These are phyloP conservation scores for Drosophila siamana DNA, from an alignment of 2,888 invertebrate genomes.

Conservation along the genomic window DNA sequence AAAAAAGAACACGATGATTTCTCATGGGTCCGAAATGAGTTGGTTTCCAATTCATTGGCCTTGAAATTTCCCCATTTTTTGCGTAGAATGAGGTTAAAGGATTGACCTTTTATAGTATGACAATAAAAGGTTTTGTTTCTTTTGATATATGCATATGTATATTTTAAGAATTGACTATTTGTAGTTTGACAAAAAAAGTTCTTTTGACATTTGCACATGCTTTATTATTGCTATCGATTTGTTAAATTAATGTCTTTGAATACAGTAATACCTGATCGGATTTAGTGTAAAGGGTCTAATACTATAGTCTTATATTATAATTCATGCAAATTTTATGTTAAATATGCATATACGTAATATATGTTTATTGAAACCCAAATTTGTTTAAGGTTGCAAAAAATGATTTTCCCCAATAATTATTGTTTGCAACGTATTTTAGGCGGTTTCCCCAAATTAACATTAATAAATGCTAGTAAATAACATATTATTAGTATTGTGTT, in stretches of 20 bases:
- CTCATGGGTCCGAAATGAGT: background rate
- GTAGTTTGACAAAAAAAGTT: too few relatives aligned
- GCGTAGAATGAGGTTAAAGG: background rate
- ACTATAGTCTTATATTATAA: too few relatives aligned
- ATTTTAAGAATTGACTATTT: too few relatives aligned
- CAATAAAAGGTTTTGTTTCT: background rate
- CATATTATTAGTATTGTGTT: background rate
- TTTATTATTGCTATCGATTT: too few relatives aligned
- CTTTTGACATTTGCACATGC: too few relatives aligned
- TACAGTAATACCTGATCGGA: too few relatives aligned
- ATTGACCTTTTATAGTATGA: background rate
- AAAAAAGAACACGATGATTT: background rate
- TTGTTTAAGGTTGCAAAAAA: background rate
- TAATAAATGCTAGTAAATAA: background rate
- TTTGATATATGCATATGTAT: background rate
- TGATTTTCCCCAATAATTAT: background rate
- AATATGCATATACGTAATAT: too few relatives aligned
- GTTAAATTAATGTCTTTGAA: too few relatives aligned
- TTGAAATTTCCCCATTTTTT: constrained; percentile 13
- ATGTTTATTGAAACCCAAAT: too few relatives aligned
- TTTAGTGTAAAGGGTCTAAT: too few relatives aligned
- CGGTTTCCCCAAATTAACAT: background rate
- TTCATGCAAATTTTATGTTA: too few relatives aligned
- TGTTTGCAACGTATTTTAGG: background rate
- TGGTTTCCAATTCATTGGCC: constrained; percentile 15